These are phyloP conservation scores for Hylyphantes graminicola DNA, from an alignment of 1,140 invertebrate genomes.

Conservation along the genomic window DNA sequence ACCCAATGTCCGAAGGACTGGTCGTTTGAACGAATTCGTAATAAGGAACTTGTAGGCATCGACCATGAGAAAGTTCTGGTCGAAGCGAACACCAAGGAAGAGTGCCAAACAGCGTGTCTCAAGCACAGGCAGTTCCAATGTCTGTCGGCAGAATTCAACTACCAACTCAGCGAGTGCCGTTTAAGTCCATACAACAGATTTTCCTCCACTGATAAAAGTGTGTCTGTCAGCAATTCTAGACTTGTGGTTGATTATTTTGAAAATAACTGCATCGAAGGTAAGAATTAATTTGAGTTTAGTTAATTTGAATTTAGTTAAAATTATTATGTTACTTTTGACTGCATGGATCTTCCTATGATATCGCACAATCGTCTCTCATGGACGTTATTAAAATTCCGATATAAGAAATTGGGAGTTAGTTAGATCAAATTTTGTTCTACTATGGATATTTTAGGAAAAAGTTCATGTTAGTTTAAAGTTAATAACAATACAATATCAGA, in stretches of 20 bases:
- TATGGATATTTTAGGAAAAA: no score
- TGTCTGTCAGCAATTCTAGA: slow-evolving; percentile 45
- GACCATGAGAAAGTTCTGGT: slow-evolving; percentile 73
- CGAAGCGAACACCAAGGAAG: slow-evolving; percentile 75
- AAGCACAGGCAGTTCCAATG: slow-evolving; percentile 88
- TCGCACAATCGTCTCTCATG: no score
- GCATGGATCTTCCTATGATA: no score
- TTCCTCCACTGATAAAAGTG: slow-evolving; percentile 57
- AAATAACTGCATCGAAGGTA: slow-evolving; percentile 70
- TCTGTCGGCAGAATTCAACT: slow-evolving; percentile 90
- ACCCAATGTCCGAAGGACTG: slow-evolving; percentile 71
- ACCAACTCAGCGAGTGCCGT: slow-evolving; percentile 84
- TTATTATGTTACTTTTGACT: no score
- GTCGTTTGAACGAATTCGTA: slow-evolving; percentile 91
- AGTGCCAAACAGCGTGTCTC: slow-evolving; percentile 87
- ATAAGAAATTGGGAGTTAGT: no score
- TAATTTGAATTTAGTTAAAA: no score
- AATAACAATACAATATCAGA: no score
- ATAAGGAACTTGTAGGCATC: slow-evolving; percentile 66
- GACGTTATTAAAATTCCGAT: no score
- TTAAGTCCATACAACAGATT: slow-evolving; percentile 87
- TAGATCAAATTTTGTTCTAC: no score
- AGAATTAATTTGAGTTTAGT: neutral
- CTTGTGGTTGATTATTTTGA: slow-evolving; percentile 67
- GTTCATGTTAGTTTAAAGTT: no score